Evolutionary conservation across 2,113 vertebrate genomes (phyloP).

Genomic region (Urocolius indicus): DNA sequence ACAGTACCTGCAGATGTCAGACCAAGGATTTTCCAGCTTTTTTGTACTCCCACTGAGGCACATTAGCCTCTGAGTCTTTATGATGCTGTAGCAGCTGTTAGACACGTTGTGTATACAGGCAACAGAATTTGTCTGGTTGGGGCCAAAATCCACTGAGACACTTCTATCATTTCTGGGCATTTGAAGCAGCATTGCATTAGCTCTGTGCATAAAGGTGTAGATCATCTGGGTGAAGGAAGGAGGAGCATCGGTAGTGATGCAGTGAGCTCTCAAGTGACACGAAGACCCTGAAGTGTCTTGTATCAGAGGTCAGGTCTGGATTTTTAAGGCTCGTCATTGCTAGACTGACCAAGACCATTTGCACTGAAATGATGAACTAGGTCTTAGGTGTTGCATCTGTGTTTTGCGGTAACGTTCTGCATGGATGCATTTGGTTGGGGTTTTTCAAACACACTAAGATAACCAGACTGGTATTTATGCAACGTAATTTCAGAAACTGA

Average conservation of each 20-base stretch:
- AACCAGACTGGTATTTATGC: neutral
- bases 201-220: neutral
- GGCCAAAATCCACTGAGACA: neutral
- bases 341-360: neutral
- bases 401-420: neutral
- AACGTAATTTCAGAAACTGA: slow-evolving; percentile 22
- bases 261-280: neutral
- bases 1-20: neutral
- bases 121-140: neutral
- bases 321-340: neutral
- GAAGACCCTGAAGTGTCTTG: neutral
- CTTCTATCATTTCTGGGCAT: neutral
- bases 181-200: neutral
- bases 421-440: neutral
- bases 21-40: neutral
- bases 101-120: neutral
- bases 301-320: slow-evolving; percentile 1
- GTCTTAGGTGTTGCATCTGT: neutral
- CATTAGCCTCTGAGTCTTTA: neutral
- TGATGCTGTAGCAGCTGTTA: neutral
- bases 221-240: slow-evolving; percentile 35
- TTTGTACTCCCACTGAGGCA: neutral
- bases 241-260: slow-evolving; percentile 41
- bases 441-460: neutral
- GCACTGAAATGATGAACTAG: neutral